Conservation (phyloP, 2,888 invertebrate species). For the Chromoteleia sp. region DNA sequence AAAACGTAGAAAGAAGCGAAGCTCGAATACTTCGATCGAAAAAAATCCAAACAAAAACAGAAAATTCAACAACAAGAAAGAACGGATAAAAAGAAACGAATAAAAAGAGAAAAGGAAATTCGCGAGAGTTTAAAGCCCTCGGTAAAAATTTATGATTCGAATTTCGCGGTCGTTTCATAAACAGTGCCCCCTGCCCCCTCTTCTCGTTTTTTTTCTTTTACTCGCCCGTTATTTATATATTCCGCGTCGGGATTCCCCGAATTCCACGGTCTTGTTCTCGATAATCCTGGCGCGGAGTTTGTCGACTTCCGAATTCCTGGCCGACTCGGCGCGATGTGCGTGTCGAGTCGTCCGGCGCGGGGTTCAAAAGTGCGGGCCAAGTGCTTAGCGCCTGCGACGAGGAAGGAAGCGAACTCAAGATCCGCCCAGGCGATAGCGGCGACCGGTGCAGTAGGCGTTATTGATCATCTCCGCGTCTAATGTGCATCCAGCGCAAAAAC, state of each 20-base stretch:
- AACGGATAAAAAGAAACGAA: no score
- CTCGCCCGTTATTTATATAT: conserved; percentile 41
- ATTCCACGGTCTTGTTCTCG: conserved; percentile 57
- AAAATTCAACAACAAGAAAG: no score
- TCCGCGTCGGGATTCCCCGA: conserved; percentile 39
- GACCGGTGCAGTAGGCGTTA: conserved; percentile 69
- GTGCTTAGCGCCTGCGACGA: conserved; percentile 56
- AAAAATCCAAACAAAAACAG: no score
- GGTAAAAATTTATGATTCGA: conserved; percentile 15
- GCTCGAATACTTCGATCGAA: no score
- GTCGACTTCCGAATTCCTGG: conserved; percentile 58
- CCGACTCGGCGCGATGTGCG: conserved; percentile 12
- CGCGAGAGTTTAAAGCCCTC: not conserved
- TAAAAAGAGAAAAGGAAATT: no score
- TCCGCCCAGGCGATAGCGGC: conserved; percentile 67
- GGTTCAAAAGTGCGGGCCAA: conserved; percentile 51
- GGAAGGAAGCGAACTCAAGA: conserved; percentile 65
- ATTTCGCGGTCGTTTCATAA: conserved; percentile 1
- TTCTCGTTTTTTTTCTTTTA: conserved; percentile 2
- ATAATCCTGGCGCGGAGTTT: conserved; percentile 33
- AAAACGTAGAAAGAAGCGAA: no score
- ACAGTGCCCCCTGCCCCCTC: no score
- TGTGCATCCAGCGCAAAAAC: no score
- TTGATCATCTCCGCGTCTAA: conserved; percentile 67
- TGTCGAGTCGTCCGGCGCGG: conserved; percentile 49